These are phyloP conservation scores for Heliothis subflexa DNA, from an alignment of 1,140 invertebrate genomes.

Conservation along the genomic window DNA sequence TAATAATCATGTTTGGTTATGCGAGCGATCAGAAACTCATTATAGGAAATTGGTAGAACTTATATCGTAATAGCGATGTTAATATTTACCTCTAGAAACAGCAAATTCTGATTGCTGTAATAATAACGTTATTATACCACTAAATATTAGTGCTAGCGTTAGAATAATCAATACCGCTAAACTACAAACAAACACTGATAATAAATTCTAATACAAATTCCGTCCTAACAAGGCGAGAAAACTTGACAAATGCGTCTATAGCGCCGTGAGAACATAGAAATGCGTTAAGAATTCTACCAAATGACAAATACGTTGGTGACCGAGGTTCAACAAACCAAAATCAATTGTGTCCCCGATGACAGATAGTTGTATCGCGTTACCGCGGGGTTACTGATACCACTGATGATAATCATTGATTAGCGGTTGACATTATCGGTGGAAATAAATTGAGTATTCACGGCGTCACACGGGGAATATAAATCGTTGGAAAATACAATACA, in stretches of 20 bases:
- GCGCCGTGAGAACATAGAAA: conserved; percentile 20
- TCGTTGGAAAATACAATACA: conserved; percentile 54
- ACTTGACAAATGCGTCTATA: conserved; percentile 21
- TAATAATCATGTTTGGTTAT: conserved; percentile 66
- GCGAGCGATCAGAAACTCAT: conserved; percentile 55
- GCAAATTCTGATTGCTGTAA: background rate
- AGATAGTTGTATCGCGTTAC: conserved; percentile 63
- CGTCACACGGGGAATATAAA: conserved; percentile 56
- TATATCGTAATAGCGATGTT: conserved; percentile 1
- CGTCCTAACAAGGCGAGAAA: conserved; percentile 15
- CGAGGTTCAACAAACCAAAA: conserved; percentile 23
- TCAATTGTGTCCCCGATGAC: conserved; percentile 54
- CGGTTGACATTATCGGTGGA: conserved; percentile 64
- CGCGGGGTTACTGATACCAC: conserved; percentile 47
- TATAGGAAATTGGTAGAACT: conserved; percentile 27
- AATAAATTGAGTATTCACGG: conserved; percentile 66
- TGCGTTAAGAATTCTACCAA: conserved; percentile 26
- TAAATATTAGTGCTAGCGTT: background rate
- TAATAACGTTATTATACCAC: conserved; percentile 1
- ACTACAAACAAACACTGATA: conserved; percentile 1
- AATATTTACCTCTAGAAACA: conserved; percentile 2
- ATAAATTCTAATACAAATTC: conserved; percentile 20
- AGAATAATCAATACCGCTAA: conserved; percentile 2
- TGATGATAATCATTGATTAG: conserved; percentile 62
- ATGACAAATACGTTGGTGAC: conserved; percentile 37